Conservation (phyloP, 92 coral and sea anemone genomes). For the Muricea muricata region DNA sequence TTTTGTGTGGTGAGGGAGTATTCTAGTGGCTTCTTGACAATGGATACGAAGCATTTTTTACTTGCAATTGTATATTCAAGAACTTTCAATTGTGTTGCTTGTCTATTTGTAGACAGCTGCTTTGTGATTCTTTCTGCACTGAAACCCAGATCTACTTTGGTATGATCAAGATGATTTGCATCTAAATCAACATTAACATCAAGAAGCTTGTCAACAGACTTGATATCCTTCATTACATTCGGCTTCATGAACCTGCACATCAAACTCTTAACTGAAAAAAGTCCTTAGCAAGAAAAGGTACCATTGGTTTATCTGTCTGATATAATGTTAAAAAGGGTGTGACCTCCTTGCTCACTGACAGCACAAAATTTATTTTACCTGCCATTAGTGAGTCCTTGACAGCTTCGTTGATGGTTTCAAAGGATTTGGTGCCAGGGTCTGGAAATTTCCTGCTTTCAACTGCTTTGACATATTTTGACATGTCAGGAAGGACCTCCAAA, state of each 20-base stretch:
- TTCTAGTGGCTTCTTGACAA: not conserved
- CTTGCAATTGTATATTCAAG: slow-evolving; percentile 16
- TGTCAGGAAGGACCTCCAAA: slow-evolving; percentile 57
- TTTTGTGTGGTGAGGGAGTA: no score
- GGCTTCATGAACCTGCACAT: slow-evolving; percentile 57
- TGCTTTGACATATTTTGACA: slow-evolving; percentile 57
- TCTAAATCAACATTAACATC: not conserved
- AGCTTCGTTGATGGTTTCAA: slow-evolving; percentile 35
- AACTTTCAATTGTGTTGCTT: no score
- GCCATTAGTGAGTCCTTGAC: slow-evolving; percentile 29
- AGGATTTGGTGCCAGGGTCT: slow-evolving; percentile 40
- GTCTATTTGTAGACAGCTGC: not conserved
- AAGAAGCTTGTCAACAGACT: not conserved
- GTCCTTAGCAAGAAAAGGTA: slow-evolving; percentile 54
- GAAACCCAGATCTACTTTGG: not conserved
- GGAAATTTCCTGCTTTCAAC: slow-evolving; percentile 47
- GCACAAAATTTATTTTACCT: slow-evolving; percentile 37
- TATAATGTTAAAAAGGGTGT: slow-evolving; percentile 45
- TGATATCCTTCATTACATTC: slow-evolving; percentile 32
- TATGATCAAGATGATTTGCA: not conserved
- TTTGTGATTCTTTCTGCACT: slow-evolving; percentile 1
- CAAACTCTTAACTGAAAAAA: slow-evolving; percentile 47
- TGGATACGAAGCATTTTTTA: not conserved
- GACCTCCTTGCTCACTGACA: slow-evolving; percentile 33
- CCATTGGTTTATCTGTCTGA: slow-evolving; percentile 49